phyloP scores from a whole-genome alignment of 2,888 invertebrate species.

The Agrochola lota region DNA sequence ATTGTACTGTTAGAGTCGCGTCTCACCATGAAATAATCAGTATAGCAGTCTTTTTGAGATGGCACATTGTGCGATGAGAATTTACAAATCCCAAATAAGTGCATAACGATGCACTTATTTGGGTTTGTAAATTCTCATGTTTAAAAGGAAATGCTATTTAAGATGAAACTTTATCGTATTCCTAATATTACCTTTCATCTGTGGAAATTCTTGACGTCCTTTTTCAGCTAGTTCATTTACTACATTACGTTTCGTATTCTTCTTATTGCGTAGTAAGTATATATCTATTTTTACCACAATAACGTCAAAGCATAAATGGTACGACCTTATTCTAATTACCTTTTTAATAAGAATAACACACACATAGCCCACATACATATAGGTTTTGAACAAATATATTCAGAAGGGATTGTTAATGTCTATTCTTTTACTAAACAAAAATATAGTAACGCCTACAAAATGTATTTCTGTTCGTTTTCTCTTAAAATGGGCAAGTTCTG shows the following conservation, averaged over 20 bases:
- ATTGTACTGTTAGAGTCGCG: too few relatives aligned
- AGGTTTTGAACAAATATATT: background rate
- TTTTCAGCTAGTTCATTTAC: background rate
- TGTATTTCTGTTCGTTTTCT: conserved; percentile 32
- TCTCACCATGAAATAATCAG: background rate
- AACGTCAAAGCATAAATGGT: background rate
- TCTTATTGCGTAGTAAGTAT: background rate
- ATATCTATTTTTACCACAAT: background rate
- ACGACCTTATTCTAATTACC: background rate
- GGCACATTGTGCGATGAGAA: background rate
- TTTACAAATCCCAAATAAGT: too few relatives aligned
- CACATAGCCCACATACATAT: background rate
- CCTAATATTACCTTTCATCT: background rate
- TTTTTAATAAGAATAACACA: background rate
- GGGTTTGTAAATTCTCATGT: background rate
- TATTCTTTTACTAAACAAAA: background rate
- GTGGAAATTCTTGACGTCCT: background rate
- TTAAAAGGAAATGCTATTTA: background rate
- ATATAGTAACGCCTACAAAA: background rate
- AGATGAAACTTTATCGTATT: background rate
- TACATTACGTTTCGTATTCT: background rate
- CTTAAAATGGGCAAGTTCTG: conserved; percentile 41
- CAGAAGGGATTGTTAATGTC: background rate
- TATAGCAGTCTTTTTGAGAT: background rate
- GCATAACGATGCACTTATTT: background rate